A percentile compares a stretch with the other conserved stretches of the same genome.
Evolutionary conservation across 2,113 vertebrate species (phyloP).

Genomic region (Anser cygnoides): DNA sequence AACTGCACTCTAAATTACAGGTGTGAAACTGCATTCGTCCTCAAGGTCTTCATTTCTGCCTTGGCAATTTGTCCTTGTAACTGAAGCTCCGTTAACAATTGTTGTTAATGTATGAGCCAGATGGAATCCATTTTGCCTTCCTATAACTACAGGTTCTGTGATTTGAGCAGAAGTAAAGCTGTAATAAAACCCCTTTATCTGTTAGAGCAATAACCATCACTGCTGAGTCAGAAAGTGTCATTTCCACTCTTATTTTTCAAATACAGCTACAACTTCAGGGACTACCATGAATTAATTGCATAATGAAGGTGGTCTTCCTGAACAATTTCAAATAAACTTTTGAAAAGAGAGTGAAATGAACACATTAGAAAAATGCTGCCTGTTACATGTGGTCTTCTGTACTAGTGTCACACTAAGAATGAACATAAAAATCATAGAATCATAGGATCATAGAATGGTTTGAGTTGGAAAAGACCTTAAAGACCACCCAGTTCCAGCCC

Average conservation of each 20-base stretch:
- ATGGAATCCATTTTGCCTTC: constrained; percentile 4
- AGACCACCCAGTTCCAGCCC: no score
- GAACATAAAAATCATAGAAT: neutral
- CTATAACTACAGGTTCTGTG: neutral
- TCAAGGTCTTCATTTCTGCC: constrained; percentile 11
- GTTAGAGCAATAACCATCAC: neutral
- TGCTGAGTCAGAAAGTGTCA: neutral
- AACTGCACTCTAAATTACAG: constrained; percentile 28
- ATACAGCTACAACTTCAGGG: neutral
- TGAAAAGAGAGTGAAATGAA: neutral
- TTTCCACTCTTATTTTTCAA: constrained; percentile 2
- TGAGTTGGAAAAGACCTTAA: no score
- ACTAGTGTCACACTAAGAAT: neutral
- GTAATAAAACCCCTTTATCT: constrained; percentile 20
- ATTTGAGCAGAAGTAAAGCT: neutral
- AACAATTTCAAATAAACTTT: neutral
- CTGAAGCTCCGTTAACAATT: neutral
- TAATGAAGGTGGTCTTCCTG: neutral
- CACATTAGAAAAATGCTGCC: neutral
- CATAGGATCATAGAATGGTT: no score
- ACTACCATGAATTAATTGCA: neutral
- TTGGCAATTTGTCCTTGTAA: neutral
- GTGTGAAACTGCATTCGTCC: constrained; percentile 14
- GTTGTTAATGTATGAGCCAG: neutral
- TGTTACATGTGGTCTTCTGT: neutral